Conservation (phyloP, 2,888 invertebrate genomes). For the Idaea straminata region DNA sequence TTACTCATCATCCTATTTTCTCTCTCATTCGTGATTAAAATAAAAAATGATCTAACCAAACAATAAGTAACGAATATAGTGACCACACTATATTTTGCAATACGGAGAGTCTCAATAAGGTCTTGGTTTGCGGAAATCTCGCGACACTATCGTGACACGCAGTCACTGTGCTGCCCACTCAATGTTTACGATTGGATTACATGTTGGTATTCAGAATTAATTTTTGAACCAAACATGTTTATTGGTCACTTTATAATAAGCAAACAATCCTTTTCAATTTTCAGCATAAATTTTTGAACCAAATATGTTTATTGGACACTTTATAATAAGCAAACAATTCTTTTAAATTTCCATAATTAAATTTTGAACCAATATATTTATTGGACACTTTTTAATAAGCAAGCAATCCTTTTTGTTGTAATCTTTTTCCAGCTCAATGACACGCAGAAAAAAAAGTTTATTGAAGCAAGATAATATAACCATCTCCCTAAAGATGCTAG, state of each 20-base stretch:
- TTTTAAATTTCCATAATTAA: not conserved
- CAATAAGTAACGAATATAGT: conserved; percentile 19
- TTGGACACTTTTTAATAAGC: too few species aligned
- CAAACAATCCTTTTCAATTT: too few species aligned
- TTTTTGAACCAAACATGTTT: not conserved
- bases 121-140: conserved; percentile 46
- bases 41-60: not conserved
- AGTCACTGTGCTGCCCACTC: conserved; percentile 56
- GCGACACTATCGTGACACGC: conserved; percentile 59
- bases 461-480: too few species aligned
- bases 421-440: too few species aligned
- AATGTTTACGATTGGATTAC: conserved; percentile 30
- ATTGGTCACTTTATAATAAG: too few species aligned
- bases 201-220: conserved; percentile 18
- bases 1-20: not conserved
- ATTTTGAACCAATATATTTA: not conserved
- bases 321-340: too few species aligned
- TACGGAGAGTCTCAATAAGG: conserved; percentile 55
- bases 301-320: too few species aligned
- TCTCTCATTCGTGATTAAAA: not conserved
- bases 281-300: conserved; percentile 5
- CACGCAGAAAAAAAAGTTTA: too few species aligned
- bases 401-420: too few species aligned
- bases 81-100: conserved; percentile 36
- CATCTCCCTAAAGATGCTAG: too few species aligned